phyloP scores from a whole-genome alignment of 2,797 vertebrate species.

The Schizopygopsis malacanthus region DNA sequence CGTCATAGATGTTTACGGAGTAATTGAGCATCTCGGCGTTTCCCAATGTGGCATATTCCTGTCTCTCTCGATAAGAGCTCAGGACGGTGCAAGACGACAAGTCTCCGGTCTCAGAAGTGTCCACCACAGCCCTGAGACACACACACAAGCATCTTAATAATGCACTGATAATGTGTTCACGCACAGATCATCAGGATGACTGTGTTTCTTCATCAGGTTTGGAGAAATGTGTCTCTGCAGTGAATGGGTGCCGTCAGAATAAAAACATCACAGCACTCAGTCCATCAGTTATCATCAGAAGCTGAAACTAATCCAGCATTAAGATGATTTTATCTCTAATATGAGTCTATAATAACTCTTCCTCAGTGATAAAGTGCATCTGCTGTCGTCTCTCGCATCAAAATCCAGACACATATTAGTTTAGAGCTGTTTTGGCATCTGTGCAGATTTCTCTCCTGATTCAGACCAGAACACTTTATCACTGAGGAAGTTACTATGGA shows the following conservation, averaged over 20 bases:
- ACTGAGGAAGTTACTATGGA: too few relatives aligned
- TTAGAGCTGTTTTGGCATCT: too few relatives aligned
- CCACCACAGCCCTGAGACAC: constrained; percentile 86
- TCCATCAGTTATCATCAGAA: too few relatives aligned
- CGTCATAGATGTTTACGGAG: constrained; percentile 95
- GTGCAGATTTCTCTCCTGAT: too few relatives aligned
- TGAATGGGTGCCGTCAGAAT: neutral
- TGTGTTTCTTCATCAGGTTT: neutral
- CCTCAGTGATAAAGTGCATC: neutral
- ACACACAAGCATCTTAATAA: neutral
- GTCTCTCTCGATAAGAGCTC: constrained; percentile 88
- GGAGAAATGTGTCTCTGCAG: neutral
- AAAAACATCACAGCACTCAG: neutral
- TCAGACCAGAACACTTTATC: neutral
- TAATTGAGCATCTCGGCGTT: constrained; percentile 97
- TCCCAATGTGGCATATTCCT: constrained; percentile 93
- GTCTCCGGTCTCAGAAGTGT: constrained; percentile 91
- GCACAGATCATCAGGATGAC: neutral
- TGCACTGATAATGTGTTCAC: neutral
- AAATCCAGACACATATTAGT: too few relatives aligned
- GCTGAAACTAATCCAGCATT: too few relatives aligned
- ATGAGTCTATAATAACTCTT: too few relatives aligned
- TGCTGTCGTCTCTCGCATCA: too few relatives aligned
- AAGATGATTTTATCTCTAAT: too few relatives aligned
- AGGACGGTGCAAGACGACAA: constrained; percentile 85